Conservation (phyloP, 35 echinoderm and acorn worm species). For the Heliocidaris erythrogramma region DNA sequence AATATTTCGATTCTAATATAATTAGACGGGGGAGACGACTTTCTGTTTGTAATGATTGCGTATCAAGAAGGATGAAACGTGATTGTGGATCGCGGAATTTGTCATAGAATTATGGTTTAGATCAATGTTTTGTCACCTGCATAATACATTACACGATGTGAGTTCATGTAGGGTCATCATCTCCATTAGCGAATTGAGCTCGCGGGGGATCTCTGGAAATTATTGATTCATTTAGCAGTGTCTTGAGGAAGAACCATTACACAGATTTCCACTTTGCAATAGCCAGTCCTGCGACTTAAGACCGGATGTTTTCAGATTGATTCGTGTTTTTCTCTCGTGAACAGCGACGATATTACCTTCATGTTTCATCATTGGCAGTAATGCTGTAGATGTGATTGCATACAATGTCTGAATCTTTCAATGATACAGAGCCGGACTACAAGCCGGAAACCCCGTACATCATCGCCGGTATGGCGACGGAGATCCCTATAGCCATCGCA, state of each 20-base stretch:
- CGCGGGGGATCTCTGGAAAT: background rate
- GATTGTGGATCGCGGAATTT: background rate
- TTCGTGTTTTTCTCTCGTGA: background rate
- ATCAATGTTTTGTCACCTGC: background rate
- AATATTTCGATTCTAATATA: background rate
- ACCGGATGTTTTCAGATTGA: background rate
- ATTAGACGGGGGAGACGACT: background rate
- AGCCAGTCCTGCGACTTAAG: background rate
- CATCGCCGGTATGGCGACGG: constrained; percentile 68
- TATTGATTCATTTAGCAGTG: background rate
- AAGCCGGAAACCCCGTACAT: constrained; percentile 47
- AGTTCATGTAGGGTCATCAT: background rate
- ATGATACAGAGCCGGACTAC: constrained; percentile 15
- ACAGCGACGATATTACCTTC: background rate
- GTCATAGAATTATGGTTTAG: background rate
- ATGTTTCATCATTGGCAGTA: background rate
- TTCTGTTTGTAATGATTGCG: background rate
- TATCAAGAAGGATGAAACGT: background rate
- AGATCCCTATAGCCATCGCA: constrained; percentile 86
- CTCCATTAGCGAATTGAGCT: background rate
- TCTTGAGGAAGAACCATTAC: background rate
- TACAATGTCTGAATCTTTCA: constrained; percentile 29
- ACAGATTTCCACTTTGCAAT: background rate
- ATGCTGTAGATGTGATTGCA: background rate
- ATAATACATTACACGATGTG: background rate